Conservation (phyloP, 64 coral and sea anemone species). For the Actinia tenebrosa region DNA sequence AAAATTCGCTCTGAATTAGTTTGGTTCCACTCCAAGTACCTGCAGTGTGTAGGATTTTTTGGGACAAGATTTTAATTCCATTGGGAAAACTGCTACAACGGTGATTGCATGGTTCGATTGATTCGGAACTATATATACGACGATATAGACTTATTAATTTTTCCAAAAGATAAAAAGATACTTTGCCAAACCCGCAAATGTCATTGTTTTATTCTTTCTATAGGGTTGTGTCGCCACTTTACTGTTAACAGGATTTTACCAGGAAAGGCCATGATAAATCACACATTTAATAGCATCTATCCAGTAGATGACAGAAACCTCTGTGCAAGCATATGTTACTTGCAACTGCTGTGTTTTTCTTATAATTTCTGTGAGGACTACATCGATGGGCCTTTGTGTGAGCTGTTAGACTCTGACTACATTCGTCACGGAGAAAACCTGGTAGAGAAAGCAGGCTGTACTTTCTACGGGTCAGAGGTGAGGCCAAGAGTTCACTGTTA, state of each 20-base stretch:
- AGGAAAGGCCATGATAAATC: not conserved
- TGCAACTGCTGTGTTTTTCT: not conserved
- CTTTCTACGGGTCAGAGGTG: not conserved
- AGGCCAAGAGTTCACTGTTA: not conserved
- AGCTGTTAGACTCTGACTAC: not conserved
- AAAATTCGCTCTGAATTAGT: too few species aligned
- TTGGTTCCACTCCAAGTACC: too few species aligned
- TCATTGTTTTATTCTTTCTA: not conserved
- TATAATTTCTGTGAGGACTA: not conserved
- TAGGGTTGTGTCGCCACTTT: not conserved
- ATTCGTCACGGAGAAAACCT: not conserved
- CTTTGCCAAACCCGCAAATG: not conserved
- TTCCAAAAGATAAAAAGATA: too few species aligned
- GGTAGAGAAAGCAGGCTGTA: not conserved
- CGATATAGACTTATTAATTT: too few species aligned
- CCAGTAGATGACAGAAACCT: not conserved
- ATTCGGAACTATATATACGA: too few species aligned
- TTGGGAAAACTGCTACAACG: too few species aligned
- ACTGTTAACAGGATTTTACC: not conserved
- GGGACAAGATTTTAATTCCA: too few species aligned
- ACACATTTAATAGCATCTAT: not conserved
- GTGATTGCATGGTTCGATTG: too few species aligned
- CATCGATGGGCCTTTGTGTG: not conserved
- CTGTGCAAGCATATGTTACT: not conserved
- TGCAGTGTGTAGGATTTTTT: too few species aligned